These are phyloP conservation scores for Oikopleura dioica DNA, from an alignment of 23 tunicate species.

Conservation along the genomic window DNA sequence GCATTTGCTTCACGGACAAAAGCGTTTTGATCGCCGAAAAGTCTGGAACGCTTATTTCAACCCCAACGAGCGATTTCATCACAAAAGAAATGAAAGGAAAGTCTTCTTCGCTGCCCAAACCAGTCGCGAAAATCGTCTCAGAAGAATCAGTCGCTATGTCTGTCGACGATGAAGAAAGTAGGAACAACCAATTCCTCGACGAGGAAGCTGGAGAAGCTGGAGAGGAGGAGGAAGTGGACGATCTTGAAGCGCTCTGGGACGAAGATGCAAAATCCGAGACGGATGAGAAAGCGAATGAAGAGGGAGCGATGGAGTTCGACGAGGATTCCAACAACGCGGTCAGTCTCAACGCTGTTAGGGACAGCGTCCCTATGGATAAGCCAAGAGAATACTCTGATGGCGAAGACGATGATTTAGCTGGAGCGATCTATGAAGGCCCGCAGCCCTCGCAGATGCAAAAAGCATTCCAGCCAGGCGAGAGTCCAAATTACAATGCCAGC, in stretches of 20 bases:
- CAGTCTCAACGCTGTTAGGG: background rate
- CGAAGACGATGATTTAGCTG: background rate
- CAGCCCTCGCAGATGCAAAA: conserved; percentile 28
- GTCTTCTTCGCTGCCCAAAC: too few species aligned
- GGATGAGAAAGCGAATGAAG: background rate
- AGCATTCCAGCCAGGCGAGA: conserved; percentile 43
- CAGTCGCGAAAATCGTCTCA: background rate
- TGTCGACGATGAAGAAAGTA: background rate
- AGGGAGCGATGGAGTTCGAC: background rate
- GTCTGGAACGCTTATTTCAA: too few species aligned
- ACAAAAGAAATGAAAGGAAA: too few species aligned
- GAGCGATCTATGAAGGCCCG: background rate
- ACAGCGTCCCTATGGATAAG: background rate
- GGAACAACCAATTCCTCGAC: too few species aligned
- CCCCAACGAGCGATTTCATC: too few species aligned
- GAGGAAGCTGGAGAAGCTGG: too few species aligned
- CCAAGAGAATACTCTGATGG: background rate
- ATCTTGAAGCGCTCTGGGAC: background rate
- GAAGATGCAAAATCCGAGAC: background rate
- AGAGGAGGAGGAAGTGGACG: background rate
- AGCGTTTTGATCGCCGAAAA: too few species aligned
- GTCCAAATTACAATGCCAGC: conserved; percentile 15
- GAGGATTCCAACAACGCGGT: background rate
- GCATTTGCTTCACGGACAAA: too few species aligned
- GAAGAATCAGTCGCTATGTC: background rate